A percentile compares a stretch with the other conserved stretches of the same genome.
Evolutionary conservation across 2,888 invertebrate species (phyloP).

Genomic region (Griposia aprilina): DNA sequence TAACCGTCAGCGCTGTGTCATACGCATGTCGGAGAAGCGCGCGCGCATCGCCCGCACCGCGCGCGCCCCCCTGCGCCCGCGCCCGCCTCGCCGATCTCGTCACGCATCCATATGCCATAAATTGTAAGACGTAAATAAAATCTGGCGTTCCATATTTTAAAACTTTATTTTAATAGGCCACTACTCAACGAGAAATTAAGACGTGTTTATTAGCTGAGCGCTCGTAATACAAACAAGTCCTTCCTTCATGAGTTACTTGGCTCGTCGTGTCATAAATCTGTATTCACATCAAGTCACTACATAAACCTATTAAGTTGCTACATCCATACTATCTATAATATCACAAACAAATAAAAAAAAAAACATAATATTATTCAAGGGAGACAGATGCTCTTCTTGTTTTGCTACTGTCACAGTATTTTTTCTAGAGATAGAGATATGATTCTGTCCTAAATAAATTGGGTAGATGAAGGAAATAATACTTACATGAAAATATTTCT

Average conservation of each 20-base stretch:
- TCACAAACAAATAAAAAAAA: slow-evolving; percentile 24
- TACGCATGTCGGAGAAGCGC: slow-evolving; percentile 81
- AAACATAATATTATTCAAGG: slow-evolving; percentile 11
- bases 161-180: slow-evolving; percentile 89
- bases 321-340: slow-evolving; percentile 43
- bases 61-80: slow-evolving; percentile 57
- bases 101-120: slow-evolving; percentile 85
- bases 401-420: slow-evolving; percentile 18
- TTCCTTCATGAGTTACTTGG: slow-evolving; percentile 84
- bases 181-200: slow-evolving; percentile 89
- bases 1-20: slow-evolving; percentile 89
- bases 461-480: slow-evolving; percentile 37
- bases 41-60: slow-evolving; percentile 68
- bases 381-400: slow-evolving; percentile 17
- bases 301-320: slow-evolving; percentile 71
- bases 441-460: slow-evolving; percentile 28
- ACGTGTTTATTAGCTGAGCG: slow-evolving; percentile 88
- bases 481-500: slow-evolving; percentile 50
- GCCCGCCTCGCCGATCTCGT: slow-evolving; percentile 70
- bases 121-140: slow-evolving; percentile 88
- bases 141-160: slow-evolving; percentile 89
- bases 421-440: slow-evolving; percentile 28
- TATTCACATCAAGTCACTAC: slow-evolving; percentile 78
- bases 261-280: slow-evolving; percentile 82
- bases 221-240: slow-evolving; percentile 87